Evolutionary conservation across 2,113 vertebrate genomes (phyloP), one percentile per base, ranked within the genome.

Genomic region (Pseudopodoces humilis): DNA sequence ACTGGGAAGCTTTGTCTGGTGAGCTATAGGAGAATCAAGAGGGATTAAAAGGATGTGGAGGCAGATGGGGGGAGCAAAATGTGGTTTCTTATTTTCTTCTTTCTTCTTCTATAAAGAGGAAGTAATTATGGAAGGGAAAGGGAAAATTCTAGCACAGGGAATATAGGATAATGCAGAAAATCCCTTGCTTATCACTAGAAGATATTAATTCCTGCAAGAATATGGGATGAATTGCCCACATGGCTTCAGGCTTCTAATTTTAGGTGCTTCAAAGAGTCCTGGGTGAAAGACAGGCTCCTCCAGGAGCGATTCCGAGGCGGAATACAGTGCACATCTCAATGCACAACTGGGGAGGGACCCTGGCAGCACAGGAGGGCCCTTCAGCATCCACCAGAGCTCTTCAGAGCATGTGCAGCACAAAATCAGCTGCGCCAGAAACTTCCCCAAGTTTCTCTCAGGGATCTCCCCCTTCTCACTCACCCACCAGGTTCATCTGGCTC

Each of bases 121-220:
- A 72, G 39, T 3, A 55, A 52, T 81, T 90, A 67, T n/a, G 19
- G 35, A 74, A 77, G 1, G 13, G 37, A 72, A 85, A 76, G 7
- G 24, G 75, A 95, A 94, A 93, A 81, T 86, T 94, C 71, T 92
- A 90, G 86, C 60, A 31, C 21, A 9, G 47, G 47, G 75, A 30
- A 44, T 90, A 24, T 2, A 68, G 37, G 35, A 25, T 67, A 65
- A 60, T 37, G 39, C 13, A 77, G 46, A 35, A 92, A 94, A 70
- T 46, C 35, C 43, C 75, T 80, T 80, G 31, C 27, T 95, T 22
- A 14, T 47, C 18, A 41, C 33, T 23, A 63, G 67, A 43, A 91
- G 62, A 83, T 52, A 77, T 13, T 16, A 55, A 7, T 65, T 81
- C 71, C 50, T 93, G 35, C 33, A 77, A 63, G 15, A 77, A 3